phyloP scores from a whole-genome alignment of 1,140 invertebrate genomes.

The Drosophila kanapiae region DNA sequence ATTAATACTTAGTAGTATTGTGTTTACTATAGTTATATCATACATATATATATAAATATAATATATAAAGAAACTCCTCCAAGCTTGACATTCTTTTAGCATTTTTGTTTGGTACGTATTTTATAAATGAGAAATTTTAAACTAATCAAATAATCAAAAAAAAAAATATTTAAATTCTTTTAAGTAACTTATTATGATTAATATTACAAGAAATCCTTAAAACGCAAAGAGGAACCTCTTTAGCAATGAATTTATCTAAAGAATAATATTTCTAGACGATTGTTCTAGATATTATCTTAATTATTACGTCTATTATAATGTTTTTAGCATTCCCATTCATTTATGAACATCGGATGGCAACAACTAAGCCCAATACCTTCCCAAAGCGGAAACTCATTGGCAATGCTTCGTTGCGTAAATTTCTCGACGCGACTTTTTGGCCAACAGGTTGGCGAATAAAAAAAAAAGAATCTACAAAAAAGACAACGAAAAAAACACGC shows the following conservation, averaged over 20 bases:
- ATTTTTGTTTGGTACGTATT: neutral
- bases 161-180: too few relatives aligned
- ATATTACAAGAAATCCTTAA: too few relatives aligned
- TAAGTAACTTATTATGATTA: too few relatives aligned
- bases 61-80: too few relatives aligned
- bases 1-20: too few relatives aligned
- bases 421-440: slow-evolving; percentile 78
- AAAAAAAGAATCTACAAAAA: slow-evolving; percentile 13
- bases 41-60: too few relatives aligned
- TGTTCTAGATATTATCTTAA: neutral
- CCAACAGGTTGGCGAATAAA: slow-evolving; percentile 72
- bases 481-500: slow-evolving; percentile 26
- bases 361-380: slow-evolving; percentile 76
- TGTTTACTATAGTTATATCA: too few relatives aligned
- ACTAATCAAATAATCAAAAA: too few relatives aligned
- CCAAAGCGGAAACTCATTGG: slow-evolving; percentile 84
- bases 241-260: neutral
- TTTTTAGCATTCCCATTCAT: slow-evolving; percentile 1
- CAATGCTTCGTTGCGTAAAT: slow-evolving; percentile 83
- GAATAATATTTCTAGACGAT: too few relatives aligned
- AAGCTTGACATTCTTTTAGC: too few relatives aligned
- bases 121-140: neutral
- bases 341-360: slow-evolving; percentile 30
- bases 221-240: neutral
- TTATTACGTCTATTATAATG: neutral